These are phyloP conservation scores for Rhyacichthys aspro DNA, from an alignment of 2,797 vertebrate species.

Conservation along the genomic window DNA sequence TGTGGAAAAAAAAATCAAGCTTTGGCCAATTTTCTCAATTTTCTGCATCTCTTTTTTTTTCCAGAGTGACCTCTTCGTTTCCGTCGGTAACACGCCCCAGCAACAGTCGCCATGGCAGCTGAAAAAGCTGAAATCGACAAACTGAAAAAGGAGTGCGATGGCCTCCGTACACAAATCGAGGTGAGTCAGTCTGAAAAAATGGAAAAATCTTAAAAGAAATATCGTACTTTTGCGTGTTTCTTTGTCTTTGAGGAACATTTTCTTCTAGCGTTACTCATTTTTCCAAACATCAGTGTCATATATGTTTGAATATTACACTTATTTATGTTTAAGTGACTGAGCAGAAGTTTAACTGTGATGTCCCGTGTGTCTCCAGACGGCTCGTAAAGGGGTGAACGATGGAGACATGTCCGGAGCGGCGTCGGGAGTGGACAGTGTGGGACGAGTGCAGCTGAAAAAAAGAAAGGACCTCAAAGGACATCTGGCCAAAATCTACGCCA, in stretches of 20 bases:
- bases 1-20: background rate
- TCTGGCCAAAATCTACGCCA: conserved; percentile 90
- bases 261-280: too few relatives aligned
- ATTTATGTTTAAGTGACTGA: too few relatives aligned
- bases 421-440: conserved; percentile 68
- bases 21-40: background rate
- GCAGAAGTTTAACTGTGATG: too few relatives aligned
- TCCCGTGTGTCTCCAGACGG: conserved; percentile 56
- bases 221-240: too few relatives aligned
- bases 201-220: too few relatives aligned
- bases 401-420: conserved; percentile 64
- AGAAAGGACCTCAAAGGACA: conserved; percentile 88
- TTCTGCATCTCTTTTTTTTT: background rate
- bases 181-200: too few relatives aligned
- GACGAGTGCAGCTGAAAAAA: conserved; percentile 88
- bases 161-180: conserved; percentile 93
- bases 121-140: conserved; percentile 89
- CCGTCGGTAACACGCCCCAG: too few relatives aligned
- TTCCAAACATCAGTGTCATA: too few relatives aligned
- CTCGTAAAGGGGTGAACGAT: conserved; percentile 77
- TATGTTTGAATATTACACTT: too few relatives aligned
- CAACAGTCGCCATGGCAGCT: conserved; percentile 75
- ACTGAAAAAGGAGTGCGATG: conserved; percentile 93
- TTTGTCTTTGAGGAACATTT: too few relatives aligned
- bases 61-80: conserved; percentile 35